Conservation (phyloP, 2,113 vertebrate species). For the Passer domesticus region DNA sequence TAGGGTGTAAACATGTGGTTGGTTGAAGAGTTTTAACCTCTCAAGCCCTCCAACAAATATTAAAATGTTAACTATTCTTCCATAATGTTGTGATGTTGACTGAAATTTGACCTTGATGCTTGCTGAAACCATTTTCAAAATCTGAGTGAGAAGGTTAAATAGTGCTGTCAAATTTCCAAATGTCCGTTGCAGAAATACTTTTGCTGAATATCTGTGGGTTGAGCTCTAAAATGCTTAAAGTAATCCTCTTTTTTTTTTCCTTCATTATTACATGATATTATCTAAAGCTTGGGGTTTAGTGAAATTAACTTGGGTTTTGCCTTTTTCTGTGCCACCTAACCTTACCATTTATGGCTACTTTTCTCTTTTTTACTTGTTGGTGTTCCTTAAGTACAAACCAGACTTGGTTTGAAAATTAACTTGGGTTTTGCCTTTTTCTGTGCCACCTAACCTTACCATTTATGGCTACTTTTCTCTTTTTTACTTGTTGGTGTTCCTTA, state of each 20-base stretch:
- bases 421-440: background rate
- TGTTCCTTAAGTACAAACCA: too few relatives aligned
- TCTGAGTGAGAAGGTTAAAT: constrained; percentile 51
- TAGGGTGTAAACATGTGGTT: background rate
- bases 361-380: background rate
- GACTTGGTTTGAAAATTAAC: too few relatives aligned
- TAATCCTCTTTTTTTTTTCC: background rate
- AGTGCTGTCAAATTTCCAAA: constrained; percentile 49
- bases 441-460: background rate
- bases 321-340: background rate
- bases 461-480: background rate
- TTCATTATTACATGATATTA: constrained; percentile 29
- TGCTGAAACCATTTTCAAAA: constrained; percentile 30
- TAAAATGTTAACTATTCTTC: background rate
- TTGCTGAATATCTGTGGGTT: background rate
- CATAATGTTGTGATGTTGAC: background rate
- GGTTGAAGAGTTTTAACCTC: constrained; percentile 13
- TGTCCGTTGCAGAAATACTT: constrained; percentile 28
- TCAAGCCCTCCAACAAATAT: background rate
- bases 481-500: background rate
- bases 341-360: background rate
- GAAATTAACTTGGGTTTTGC: background rate
- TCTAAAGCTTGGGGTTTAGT: background rate
- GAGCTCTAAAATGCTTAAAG: constrained; percentile 24
- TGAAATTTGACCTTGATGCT: constrained; percentile 45